phyloP scores from a whole-genome alignment of 2,888 invertebrate species.

The Charanyca ferruginea region DNA sequence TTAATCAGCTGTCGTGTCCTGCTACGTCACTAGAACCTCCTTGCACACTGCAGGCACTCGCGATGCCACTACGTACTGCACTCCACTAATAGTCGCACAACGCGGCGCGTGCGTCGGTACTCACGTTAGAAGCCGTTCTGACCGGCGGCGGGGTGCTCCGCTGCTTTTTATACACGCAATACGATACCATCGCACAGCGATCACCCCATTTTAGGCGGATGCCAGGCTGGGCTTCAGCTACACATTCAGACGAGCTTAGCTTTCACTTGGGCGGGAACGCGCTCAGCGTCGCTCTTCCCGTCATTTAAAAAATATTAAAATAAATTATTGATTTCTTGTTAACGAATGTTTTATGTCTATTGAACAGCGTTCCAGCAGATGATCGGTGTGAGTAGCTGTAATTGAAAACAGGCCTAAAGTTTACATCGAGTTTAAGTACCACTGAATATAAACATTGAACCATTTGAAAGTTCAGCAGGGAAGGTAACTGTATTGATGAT shows the following conservation, averaged over 20 bases:
- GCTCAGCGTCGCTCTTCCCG: conserved; percentile 62
- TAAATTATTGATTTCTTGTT: conserved; percentile 41
- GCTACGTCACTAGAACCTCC: conserved; percentile 76
- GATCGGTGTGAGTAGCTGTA: conserved; percentile 32
- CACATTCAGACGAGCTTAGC: conserved; percentile 89
- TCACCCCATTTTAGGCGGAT: conserved; percentile 91
- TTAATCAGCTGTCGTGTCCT: conserved; percentile 80
- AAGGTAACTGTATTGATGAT: conserved; percentile 37
- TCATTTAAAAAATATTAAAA: conserved; percentile 27
- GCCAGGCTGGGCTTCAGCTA: conserved; percentile 82
- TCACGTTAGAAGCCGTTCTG: conserved; percentile 99
- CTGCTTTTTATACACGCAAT: conserved; percentile 96
- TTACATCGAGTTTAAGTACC: conserved; percentile 27
- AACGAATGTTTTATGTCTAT: conserved; percentile 58
- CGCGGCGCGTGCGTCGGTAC: conserved; percentile 90
- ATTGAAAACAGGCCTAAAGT: conserved; percentile 47
- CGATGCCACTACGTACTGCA: conserved; percentile 79
- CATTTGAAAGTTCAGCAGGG: conserved; percentile 33
- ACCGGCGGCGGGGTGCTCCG: conserved; percentile 94
- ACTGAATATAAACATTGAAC: conserved; percentile 54
- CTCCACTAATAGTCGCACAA: conserved; percentile 77
- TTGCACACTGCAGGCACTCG: conserved; percentile 68
- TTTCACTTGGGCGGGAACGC: conserved; percentile 85
- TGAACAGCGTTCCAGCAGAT: conserved; percentile 41
- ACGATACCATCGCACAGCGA: conserved; percentile 92